Base-by-base conservation (phyloP, 2,888 invertebrate genomes). In the Luffia ferchaultella region DNA sequence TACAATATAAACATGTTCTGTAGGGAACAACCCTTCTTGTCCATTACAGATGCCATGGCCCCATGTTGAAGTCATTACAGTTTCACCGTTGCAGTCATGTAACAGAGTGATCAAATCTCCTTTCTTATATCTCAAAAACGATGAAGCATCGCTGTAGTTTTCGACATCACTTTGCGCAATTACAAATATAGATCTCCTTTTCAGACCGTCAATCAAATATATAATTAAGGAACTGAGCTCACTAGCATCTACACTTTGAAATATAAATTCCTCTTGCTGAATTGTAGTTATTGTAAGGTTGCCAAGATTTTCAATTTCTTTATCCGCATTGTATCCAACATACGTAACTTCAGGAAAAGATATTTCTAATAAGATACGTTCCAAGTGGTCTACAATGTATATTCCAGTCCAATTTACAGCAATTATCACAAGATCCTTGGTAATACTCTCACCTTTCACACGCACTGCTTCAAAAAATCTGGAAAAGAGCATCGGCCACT, bases 401-500 rank as follows among this genome's bases (percentile, higher is more conserved):
- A 97, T 89, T 1, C 97, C 97, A 0, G 93, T 93, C 89, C 96
- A 96, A 74, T 98, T 98, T 2, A 98, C 90, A 2, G 97, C 97
- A 55, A 98, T 90, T 50, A 98, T 94, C 17, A 96, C 88, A 60
- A 95, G 90, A 59, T 90, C 87, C 58, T 87, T 88, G 5, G 85
- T 80, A 5, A 91, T 82, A 20, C 86, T 82, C 0, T 90, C 89
- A 0, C 92, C 93, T 54, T 90, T 89, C 46, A 88, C 74, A 66
- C 91, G 91, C n/a, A 92, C 85, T 0, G 93, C 96, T 80, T 98
- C 97, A 65, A 93, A 98, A 72, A 97, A 97, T 64, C 95, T 87
- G 0, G 97, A 97, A 73, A 98, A 98, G 3, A 97, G 80, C 71
- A 98, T 90, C 0, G 97, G 96, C 97, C 97, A 98, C 60, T 95